Base-by-base conservation (phyloP, 2,888 invertebrate genomes). In the Aleiodes testaceus region DNA sequence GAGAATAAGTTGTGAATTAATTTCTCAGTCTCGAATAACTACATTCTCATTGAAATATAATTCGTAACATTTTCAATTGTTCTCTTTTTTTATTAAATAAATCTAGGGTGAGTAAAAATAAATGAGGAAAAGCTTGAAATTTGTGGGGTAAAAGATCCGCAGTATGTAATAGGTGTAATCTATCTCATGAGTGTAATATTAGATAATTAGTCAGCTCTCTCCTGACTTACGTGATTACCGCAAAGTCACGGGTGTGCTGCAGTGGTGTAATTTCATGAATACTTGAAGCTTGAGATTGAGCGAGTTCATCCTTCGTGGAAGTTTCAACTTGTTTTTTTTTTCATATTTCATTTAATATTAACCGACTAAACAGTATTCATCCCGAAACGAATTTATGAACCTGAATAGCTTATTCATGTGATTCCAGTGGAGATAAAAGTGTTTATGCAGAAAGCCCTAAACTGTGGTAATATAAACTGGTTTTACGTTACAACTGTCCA, bases 171-270 rank as follows among this genome's bases (percentile, higher is more conserved):
- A 26, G 18, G 18, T 42, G 16, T 12, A 59, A 59, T 59, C 3
- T 18, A 59, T 59, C 42, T 36, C 20, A 59, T 3, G 36, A 16
- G 42, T 30, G 59, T 59, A 59, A 59, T 59, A 59, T 59, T 42
- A 42, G 2, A 59, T 59, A 59, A 59, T 59, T 59, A 59, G 59
- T 59, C 36, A 59, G 42, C 30, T 55, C 30, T 9, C 12, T 14
- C 30, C n/a, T 11, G 16, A 59, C 59, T 7, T 59, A 59, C 59
- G 59, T 59, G 42, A 59, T 59, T 36, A 59, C 59, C 55, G 36
- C 55, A 36, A 14, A 53, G 53, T 53, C 53, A 36, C 18, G 42
- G 18, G 9, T 42, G 59, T 14, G 9, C 59, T 42, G 36, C 36
- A 36, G 36, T n/a, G 42, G 14, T 42, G 59, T 36, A 59, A 59